Base-by-base conservation (phyloP, 2,888 invertebrate species). In the Parochlus steinenii region DNA sequence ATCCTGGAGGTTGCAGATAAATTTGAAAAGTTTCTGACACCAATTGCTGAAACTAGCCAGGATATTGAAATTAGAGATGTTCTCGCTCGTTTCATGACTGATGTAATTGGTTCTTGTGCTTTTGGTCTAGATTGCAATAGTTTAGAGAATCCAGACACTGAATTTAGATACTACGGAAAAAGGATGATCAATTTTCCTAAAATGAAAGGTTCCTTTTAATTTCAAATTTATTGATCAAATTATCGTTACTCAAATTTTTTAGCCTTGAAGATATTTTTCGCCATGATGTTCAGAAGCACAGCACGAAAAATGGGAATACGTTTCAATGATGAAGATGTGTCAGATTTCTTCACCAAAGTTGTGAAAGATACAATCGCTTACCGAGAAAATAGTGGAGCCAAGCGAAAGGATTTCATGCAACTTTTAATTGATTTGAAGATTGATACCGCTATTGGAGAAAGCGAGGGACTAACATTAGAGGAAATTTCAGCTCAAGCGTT, bases 401-500 rank as follows among this genome's bases (percentile, higher is more conserved):
- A 52, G 19, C 51, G 66, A 29, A 63, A 64, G 39, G 69, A 69
- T 45, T 67, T 67, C 45, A 48, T 69, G 40, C 65, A 69, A 47
- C 55, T 65, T 3, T 51, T 69, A 7, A 65, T 68, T 27, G 61
- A 66, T 31, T 46, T 68, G 42, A 63, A 58, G 44, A 59, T n/a
- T n/a, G n/a, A n/a, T n/a, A n/a, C n/a, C n/a, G n/a, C n/a, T n/a
- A n/a, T n/a, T n/a, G n/a, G n/a, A n/a, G n/a, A n/a, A n/a, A n/a
- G n/a, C n/a, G n/a, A n/a, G n/a, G n/a, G 11, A 22, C 61, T 67
- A 35, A 55, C 62, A 3, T 58, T 65, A 48, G 56, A 54, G 8
- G 62, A 65, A 35, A 55, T 68, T 17, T 62, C 62, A 1, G 65
- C 69, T 0, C 67, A 70, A 38, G 61, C 65, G 0, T 63, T 69